Percentiles rank a stretch among this genome's conserved stretches.
These are phyloP conservation scores for Halocaridina rubra DNA, from an alignment of 2,888 invertebrate species.

Conservation along the genomic window DNA sequence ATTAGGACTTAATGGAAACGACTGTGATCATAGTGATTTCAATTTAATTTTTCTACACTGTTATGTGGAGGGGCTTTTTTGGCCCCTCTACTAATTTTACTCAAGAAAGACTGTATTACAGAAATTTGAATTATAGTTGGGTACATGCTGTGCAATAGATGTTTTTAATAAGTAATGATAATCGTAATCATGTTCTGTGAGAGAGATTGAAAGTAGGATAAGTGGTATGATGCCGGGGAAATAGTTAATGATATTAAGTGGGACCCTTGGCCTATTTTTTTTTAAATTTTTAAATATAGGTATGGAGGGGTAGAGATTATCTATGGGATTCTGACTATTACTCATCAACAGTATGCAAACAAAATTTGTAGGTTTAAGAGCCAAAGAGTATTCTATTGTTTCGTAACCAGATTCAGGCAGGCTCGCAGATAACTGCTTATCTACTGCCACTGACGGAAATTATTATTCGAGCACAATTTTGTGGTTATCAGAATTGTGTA, in stretches of 20 bases:
- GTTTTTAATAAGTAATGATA: no score
- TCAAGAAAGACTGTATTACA: conserved; percentile 40
- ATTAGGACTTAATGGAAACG: conserved; percentile 62
- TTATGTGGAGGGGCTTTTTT: conserved; percentile 54
- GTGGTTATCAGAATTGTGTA: no score
- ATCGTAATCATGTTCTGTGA: no score
- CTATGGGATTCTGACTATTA: conserved; percentile 7
- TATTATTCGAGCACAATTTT: no score
- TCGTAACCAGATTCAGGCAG: no score
- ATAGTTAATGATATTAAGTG: conserved; percentile 7
- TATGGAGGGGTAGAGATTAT: background rate
- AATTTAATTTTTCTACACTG: conserved; percentile 55
- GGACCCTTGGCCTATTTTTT: conserved; percentile 28
- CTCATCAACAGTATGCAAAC: no score
- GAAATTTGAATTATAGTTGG: conserved; percentile 41
- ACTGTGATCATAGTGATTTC: conserved; percentile 61
- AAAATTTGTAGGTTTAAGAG: conserved; percentile 58
- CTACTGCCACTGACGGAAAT: no score
- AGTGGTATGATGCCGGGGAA: conserved; percentile 37
- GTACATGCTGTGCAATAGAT: conserved; percentile 58
- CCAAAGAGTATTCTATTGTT: conserved; percentile 43
- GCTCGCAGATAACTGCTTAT: no score
- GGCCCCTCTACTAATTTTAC: conserved; percentile 25
- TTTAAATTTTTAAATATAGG: conserved; percentile 5
- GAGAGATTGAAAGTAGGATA: conserved; percentile 16